Percentiles rank a stretch among this genome's conserved stretches.
These are phyloP conservation scores for Ochotona princeps DNA, from an alignment of 2,113 vertebrate genomes.

Conservation along the genomic window DNA sequence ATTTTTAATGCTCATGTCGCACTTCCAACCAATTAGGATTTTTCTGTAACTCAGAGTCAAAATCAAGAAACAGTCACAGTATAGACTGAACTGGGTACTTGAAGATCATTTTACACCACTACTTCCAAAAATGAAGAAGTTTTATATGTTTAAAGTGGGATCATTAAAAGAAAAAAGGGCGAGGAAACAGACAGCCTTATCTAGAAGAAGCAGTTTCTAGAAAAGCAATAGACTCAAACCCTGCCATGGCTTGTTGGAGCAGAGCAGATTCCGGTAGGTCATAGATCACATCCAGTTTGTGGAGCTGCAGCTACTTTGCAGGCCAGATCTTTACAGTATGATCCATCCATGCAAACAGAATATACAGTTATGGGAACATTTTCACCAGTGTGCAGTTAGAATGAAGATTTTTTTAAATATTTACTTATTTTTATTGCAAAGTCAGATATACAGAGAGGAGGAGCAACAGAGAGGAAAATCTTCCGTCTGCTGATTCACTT, in stretches of 20 bases:
- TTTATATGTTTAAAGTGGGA: neutral
- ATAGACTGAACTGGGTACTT: neutral
- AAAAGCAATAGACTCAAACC: neutral
- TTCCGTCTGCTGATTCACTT: too few relatives aligned
- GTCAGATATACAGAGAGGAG: too few relatives aligned
- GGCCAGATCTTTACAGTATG: neutral
- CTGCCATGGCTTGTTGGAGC: neutral
- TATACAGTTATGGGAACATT: neutral
- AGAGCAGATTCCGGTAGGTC: neutral
- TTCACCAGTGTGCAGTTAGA: neutral
- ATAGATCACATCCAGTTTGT: neutral
- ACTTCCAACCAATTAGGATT: neutral
- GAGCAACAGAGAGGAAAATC: too few relatives aligned
- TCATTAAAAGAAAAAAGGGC: neutral
- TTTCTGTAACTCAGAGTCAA: neutral
- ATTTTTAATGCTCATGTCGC: neutral
- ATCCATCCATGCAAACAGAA: neutral
- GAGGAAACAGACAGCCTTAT: neutral
- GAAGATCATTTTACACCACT: neutral
- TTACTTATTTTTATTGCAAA: too few relatives aligned
- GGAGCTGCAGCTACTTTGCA: neutral
- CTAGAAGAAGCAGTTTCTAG: neutral
- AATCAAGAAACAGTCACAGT: neutral
- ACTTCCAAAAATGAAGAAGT: conserved; percentile 23
- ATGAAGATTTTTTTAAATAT: neutral